These are phyloP conservation scores for Chamaetylas fuelleborni DNA, from an alignment of 2,113 vertebrate species.

Conservation along the genomic window DNA sequence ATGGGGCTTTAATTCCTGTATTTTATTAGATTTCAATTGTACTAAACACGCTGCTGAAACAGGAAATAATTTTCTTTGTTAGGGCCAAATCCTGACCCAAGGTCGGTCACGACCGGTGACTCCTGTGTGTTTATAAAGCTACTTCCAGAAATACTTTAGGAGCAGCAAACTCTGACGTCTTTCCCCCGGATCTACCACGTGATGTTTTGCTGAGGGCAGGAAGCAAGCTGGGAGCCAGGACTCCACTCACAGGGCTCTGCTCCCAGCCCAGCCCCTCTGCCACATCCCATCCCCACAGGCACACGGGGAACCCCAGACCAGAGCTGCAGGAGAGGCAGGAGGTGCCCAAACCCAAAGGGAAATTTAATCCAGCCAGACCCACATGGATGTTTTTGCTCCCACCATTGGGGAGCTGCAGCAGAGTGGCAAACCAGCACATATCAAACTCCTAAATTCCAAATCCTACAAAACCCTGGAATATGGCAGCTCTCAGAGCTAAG, in stretches of 20 bases:
- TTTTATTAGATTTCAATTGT: background rate
- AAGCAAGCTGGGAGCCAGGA: background rate
- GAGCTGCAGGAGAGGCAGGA: background rate
- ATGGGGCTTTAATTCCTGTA: background rate
- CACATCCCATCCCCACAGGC: background rate
- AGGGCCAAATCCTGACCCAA: background rate
- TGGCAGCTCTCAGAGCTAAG: background rate
- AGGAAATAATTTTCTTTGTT: background rate
- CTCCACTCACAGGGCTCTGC: background rate
- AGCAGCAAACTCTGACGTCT: background rate
- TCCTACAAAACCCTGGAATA: background rate
- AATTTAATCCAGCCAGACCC: background rate
- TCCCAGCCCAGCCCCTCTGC: background rate
- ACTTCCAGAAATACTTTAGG: background rate
- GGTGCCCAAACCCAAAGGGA: background rate
- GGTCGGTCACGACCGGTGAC: background rate
- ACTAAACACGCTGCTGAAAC: background rate
- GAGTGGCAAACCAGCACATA: background rate
- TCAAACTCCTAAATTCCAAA: background rate
- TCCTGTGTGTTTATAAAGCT: background rate
- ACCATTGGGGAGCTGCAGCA: background rate
- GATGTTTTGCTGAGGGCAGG: background rate
- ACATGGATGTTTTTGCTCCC: fast-evolving
- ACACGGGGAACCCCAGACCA: fast-evolving
- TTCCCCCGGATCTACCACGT: background rate